A percentile compares a stretch with the other conserved stretches of the same genome.
Evolutionary conservation across 35 echinoderm and acorn worm genomes (phyloP).

Genomic region (Nesometra sesokonis): DNA sequence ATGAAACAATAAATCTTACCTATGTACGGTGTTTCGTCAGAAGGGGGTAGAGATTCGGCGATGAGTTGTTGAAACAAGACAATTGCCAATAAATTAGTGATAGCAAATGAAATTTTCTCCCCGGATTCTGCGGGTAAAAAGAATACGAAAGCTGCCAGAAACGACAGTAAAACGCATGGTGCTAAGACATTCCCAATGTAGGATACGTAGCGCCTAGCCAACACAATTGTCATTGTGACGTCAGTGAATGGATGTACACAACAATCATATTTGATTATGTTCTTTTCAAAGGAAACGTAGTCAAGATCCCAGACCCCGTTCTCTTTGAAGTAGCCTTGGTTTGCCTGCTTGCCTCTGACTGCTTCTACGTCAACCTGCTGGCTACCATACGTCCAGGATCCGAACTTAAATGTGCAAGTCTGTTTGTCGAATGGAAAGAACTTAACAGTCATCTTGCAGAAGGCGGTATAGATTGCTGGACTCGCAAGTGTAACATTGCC

Average conservation of each 20-base stretch:
- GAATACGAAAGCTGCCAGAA: conserved; percentile 19
- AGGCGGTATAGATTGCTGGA: neutral
- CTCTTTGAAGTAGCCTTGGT: neutral
- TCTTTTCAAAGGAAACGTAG: neutral
- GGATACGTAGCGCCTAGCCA: neutral
- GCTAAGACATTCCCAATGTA: conserved; percentile 22
- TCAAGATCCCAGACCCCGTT: conserved; percentile 4
- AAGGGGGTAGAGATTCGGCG: conserved; percentile 28
- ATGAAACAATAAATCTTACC: neutral
- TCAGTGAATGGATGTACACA: neutral
- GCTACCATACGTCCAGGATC: conserved; percentile 4
- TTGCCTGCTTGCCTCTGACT: too few species aligned
- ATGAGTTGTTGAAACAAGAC: conserved; percentile 57
- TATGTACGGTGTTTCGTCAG: conserved; percentile 27
- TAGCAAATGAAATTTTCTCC: conserved; percentile 38
- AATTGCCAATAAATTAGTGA: conserved; percentile 43
- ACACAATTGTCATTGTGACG: neutral
- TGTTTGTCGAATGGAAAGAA: conserved; percentile 6
- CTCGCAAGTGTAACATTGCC: neutral
- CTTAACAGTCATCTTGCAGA: neutral
- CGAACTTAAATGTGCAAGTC: neutral
- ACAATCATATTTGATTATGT: neutral
- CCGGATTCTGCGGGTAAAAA: conserved; percentile 9
- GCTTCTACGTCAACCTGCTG: neutral
- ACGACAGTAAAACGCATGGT: conserved; percentile 15